Conservation (phyloP, 2,113 vertebrate genomes). For the Laticauda colubrina region DNA sequence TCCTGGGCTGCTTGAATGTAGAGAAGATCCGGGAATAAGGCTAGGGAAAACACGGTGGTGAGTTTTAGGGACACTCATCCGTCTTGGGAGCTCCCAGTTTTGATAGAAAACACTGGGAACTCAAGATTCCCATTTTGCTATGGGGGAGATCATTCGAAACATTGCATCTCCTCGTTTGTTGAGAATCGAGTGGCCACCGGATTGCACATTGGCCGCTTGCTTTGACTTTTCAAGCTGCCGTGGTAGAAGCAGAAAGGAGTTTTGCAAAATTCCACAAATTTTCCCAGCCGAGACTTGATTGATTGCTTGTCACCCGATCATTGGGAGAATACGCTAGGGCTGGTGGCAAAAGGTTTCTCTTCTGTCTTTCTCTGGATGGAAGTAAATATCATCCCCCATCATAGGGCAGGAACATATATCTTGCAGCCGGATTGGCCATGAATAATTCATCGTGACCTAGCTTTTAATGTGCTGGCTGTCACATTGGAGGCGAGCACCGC, state of each 20-base stretch:
- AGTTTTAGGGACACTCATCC: not conserved
- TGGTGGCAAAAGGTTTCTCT: not conserved
- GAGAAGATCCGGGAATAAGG: not conserved
- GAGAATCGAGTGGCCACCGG: not conserved
- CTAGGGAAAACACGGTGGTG: not conserved
- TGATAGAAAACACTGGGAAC: not conserved
- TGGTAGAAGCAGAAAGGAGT: not conserved
- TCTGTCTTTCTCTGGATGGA: not conserved
- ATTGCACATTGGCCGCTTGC: not conserved
- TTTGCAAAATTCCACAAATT: not conserved
- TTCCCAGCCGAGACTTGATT: too few relatives aligned
- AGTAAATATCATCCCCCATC: not conserved
- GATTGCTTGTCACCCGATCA: not conserved
- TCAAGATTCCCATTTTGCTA: not conserved
- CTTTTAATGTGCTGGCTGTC: not conserved
- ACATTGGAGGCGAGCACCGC: not conserved
- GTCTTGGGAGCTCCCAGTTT: not conserved
- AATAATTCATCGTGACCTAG: not conserved
- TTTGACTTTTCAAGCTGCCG: not conserved
- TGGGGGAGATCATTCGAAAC: too few relatives aligned
- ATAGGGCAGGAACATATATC: not conserved
- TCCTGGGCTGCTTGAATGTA: not conserved
- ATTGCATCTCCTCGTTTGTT: fast-evolving
- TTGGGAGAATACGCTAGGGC: not conserved
- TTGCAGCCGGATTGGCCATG: not conserved